phyloP scores from a whole-genome alignment of 2,888 invertebrate species.

The Thumatha senex region DNA sequence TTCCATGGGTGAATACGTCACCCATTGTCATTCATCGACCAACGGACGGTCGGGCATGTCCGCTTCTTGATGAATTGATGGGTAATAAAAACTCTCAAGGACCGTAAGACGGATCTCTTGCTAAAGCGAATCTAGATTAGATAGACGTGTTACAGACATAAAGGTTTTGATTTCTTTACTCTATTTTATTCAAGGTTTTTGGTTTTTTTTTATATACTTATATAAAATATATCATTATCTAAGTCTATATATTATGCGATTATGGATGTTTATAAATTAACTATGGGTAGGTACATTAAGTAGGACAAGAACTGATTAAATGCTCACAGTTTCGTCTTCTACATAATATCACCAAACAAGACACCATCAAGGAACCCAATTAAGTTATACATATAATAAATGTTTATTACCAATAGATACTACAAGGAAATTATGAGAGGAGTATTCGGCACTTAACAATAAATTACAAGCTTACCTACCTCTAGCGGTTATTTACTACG shows the following conservation, averaged over 20 bases:
- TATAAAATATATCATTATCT: too few species aligned
- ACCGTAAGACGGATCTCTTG: conserved; percentile 16
- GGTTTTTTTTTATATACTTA: background rate
- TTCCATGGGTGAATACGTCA: conserved; percentile 45
- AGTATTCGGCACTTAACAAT: background rate
- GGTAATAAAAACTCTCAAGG: conserved; percentile 30
- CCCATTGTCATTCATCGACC: conserved; percentile 50
- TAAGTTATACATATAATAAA: background rate
- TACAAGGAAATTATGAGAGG: background rate
- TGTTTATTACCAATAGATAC: background rate
- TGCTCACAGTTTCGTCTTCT: background rate
- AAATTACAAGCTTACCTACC: too few species aligned
- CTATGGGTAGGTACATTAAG: background rate
- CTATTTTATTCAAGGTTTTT: conserved; percentile 7
- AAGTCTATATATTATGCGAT: too few species aligned
- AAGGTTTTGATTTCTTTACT: conserved; percentile 19
- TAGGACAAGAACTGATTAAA: background rate
- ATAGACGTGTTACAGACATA: conserved; percentile 26
- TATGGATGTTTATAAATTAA: background rate
- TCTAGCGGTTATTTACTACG: too few species aligned
- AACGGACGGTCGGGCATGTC: conserved; percentile 54
- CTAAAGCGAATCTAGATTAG: conserved; percentile 18
- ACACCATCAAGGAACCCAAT: background rate
- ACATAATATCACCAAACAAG: background rate
- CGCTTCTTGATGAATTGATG: conserved; percentile 63